These are phyloP conservation scores for Cyclophora punctaria DNA, from an alignment of 2,888 invertebrate genomes.

Conservation along the genomic window DNA sequence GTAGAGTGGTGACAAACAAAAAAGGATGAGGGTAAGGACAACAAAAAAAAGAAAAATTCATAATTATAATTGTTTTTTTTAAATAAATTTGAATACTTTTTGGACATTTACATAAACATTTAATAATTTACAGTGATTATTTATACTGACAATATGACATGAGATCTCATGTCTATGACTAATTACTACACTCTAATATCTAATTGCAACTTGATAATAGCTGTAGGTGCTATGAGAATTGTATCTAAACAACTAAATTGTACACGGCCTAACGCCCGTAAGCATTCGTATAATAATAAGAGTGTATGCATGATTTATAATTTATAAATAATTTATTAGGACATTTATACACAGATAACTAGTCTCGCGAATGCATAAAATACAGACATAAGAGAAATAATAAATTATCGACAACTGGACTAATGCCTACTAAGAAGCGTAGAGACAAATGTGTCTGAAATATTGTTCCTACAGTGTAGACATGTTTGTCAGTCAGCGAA, in stretches of 20 bases:
- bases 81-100: conserved; percentile 76
- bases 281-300: conserved; percentile 65
- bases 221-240: conserved; percentile 69
- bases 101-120: conserved; percentile 76
- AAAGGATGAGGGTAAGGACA: conserved; percentile 43
- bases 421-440: conserved; percentile 49
- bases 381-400: conserved; percentile 38
- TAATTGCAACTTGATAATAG: conserved; percentile 65
- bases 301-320: conserved; percentile 73
- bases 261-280: conserved; percentile 62
- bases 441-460: conserved; percentile 63
- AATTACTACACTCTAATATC: conserved; percentile 63
- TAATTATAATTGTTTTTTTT: conserved; percentile 70
- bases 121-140: conserved; percentile 76
- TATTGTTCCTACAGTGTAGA: conserved; percentile 27
- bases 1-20: conserved; percentile 19
- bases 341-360: conserved; percentile 62
- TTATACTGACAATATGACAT: conserved; percentile 71
- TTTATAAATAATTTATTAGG: conserved; percentile 69
- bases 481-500: conserved; percentile 52
- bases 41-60: conserved; percentile 65
- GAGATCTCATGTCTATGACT: conserved; percentile 71
- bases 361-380: conserved; percentile 51
- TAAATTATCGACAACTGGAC: conserved; percentile 38
- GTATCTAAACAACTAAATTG: conserved; percentile 67